Conservation (phyloP, 2,888 invertebrate genomes). For the Hemicrepidius hirtus region DNA sequence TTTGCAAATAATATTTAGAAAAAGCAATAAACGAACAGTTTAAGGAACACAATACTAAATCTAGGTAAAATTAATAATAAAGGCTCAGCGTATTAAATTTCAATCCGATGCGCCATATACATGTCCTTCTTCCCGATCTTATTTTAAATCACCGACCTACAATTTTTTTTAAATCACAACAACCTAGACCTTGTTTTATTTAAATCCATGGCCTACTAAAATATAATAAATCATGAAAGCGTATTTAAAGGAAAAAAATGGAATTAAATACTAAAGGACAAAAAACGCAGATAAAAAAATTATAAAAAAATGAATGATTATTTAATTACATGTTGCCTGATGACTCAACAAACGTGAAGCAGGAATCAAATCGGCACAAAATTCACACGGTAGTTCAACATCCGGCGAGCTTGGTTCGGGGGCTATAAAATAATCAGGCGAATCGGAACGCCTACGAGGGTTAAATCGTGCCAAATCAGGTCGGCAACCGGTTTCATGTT, state of each 20-base stretch:
- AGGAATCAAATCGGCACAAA: slow-evolving; percentile 74
- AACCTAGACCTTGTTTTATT: slow-evolving; percentile 11
- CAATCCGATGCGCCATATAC: too few species aligned
- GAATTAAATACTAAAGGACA: not conserved
- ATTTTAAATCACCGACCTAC: not conserved
- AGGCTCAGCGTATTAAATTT: too few species aligned
- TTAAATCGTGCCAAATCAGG: slow-evolving; percentile 69
- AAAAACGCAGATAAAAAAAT: not conserved
- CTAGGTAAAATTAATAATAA: too few species aligned
- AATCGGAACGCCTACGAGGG: slow-evolving; percentile 60
- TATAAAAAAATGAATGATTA: slow-evolving; percentile 12
- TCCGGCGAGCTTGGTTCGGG: slow-evolving; percentile 65
- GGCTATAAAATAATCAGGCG: slow-evolving; percentile 61
- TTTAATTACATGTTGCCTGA: slow-evolving; percentile 72
- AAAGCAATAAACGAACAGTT: too few species aligned
- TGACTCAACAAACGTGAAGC: slow-evolving; percentile 75
- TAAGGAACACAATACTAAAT: too few species aligned
- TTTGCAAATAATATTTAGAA: too few species aligned
- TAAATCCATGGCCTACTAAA: not conserved
- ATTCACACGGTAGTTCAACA: slow-evolving; percentile 77
- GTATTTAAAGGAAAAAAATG: not conserved
- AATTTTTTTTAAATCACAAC: slow-evolving; percentile 4
- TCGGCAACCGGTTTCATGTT: slow-evolving; percentile 73
- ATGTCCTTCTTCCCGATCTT: too few species aligned
- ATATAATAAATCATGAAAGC: not conserved